Conservation (phyloP, 2,797 vertebrate species). For the Lycodopsis pacificus region DNA sequence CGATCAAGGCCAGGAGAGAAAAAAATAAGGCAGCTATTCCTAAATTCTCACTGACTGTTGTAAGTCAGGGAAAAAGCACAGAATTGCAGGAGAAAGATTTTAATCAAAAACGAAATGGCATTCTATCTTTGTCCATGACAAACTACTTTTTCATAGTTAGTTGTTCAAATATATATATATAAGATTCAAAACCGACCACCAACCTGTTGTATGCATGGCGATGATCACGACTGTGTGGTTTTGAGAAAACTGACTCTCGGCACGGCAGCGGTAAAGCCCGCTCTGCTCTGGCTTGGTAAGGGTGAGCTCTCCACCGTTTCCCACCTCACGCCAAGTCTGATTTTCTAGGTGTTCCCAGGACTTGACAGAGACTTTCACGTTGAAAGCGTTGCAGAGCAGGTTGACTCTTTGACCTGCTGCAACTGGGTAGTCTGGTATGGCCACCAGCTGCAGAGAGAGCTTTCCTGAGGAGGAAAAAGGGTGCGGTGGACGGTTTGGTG, state of each 20-base stretch:
- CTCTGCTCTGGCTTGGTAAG: slow-evolving; percentile 65
- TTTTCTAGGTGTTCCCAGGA: slow-evolving; percentile 43
- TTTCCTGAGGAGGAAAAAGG: neutral
- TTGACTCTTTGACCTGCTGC: slow-evolving; percentile 55
- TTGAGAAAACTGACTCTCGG: fast-evolving
- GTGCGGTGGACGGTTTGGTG: neutral
- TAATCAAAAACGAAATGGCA: neutral
- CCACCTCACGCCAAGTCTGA: slow-evolving; percentile 6
- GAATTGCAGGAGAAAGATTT: neutral
- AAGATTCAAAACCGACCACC: slow-evolving; percentile 10
- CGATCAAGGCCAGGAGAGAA: slow-evolving; percentile 54
- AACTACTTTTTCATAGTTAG: neutral
- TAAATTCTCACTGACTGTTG: slow-evolving; percentile 41
- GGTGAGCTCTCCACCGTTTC: neutral
- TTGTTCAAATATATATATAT: neutral
- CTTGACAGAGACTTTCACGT: fast-evolving
- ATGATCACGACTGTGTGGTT: slow-evolving; percentile 53
- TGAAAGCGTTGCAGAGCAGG: slow-evolving; percentile 44
- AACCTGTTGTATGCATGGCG: slow-evolving; percentile 50
- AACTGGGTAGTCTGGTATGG: slow-evolving; percentile 48
- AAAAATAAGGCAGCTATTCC: slow-evolving; percentile 61
- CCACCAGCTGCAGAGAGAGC: slow-evolving; percentile 29
- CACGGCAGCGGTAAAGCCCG: slow-evolving; percentile 65
- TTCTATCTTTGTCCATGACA: neutral
- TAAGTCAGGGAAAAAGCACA: slow-evolving; percentile 3